Conservation (phyloP, 2,888 invertebrate genomes). For the Drepanosiphum platanoidis region DNA sequence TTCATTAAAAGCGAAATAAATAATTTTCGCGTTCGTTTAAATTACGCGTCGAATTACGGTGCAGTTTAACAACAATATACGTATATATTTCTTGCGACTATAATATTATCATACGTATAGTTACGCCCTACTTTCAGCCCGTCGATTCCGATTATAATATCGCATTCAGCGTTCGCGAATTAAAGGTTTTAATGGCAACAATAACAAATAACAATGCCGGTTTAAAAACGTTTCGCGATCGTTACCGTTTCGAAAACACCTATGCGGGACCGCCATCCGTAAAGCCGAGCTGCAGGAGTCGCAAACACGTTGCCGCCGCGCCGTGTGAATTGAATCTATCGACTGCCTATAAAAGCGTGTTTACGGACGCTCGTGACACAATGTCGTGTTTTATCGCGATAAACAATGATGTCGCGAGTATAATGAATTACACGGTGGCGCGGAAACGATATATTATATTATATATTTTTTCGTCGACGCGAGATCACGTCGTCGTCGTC, state of each 20-base stretch:
- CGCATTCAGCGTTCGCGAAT: neutral
- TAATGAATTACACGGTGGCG: no score
- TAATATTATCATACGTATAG: neutral
- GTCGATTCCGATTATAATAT: neutral
- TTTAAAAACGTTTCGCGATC: conserved; percentile 10
- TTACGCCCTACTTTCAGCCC: neutral
- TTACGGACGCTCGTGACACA: no score
- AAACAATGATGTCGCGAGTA: no score
- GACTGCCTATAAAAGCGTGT: no score
- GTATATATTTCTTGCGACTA: no score
- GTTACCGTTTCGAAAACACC: neutral
- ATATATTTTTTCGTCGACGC: no score
- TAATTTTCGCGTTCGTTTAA: neutral
- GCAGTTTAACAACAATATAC: neutral
- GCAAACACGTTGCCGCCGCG: no score
- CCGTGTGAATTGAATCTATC: no score
- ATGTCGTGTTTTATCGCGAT: no score
- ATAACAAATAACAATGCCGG: neutral
- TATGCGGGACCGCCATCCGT: neutral
- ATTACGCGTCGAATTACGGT: neutral
- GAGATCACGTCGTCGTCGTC: no score
- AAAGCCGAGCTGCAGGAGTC: neutral
- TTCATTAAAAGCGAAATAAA: neutral
- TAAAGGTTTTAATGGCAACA: neutral
- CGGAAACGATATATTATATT: no score